Evolutionary conservation across 2,113 vertebrate genomes (phyloP), one percentile per base, ranked within the genome.

Genomic region (Cochlearius cochlearius): DNA sequence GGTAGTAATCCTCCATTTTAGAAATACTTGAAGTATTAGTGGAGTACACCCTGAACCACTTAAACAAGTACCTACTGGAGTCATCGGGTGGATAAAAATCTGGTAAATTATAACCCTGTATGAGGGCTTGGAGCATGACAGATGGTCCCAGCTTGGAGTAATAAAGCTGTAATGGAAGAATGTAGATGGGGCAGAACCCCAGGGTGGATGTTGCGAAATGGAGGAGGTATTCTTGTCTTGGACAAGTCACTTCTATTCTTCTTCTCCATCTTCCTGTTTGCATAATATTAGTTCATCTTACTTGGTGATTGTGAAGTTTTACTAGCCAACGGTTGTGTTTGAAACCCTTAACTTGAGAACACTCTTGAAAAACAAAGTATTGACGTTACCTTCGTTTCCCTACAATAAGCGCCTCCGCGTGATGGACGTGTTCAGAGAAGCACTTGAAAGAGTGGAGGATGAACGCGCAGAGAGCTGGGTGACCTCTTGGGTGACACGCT

Each of bases 211-310:
- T 62, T 94, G 84, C 9, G 69, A 92, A 97, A 87, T 22, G 27
- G 15, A 78, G 94, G 89, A 94, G 86, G 69, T 89, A 75, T 94
- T 92, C 53, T 94, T 19, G 21, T 71, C 90, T 96, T 91, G 95
- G 95, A 88, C 69, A n/a, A 85, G 66, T 58, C 60, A 7, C 58
- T 85, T 95, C 95, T 96, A 96, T 97, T 97, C 96, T 96, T 92
- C 62, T 90, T 88, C 94, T 94, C 26, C 84, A n/a, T 93, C 91
- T 96, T 87, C 90, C 84, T 96, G 83, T 95, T 97, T 95, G 95
- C 81, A 82, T 85, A 92, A 91, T 85, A 38, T 58, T 34, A 50
- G 80, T 87, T 94, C 76, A 34, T 91, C 72, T 95, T 49, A 36
- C 69, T 87, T 25, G 73, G 76, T 86, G 88, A 66, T 16, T 50